Evolutionary conservation across 1,140 invertebrate species (phyloP), one percentile per base, ranked within the genome.

Genomic region (Lethocerus indicus): DNA sequence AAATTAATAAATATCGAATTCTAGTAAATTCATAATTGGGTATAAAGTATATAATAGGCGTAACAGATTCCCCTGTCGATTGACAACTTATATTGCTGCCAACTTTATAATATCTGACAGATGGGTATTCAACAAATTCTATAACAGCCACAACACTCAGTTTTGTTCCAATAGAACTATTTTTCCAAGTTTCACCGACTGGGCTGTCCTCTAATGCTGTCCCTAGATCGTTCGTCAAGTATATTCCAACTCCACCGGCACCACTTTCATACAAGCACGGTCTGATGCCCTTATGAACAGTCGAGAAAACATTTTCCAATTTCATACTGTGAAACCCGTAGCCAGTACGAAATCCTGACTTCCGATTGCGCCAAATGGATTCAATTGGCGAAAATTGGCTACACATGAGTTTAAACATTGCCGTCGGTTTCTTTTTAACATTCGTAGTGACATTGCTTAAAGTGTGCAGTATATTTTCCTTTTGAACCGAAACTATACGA

Each of bases 1-100:
- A 49, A 18, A 49, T n/a, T 1, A 49, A 25, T 7, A 49, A 16
- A 21, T 49, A 44, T 49, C 37, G 45, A 25, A 27, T 32, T 14
- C 40, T 39, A 41, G 49, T 26, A n/a, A 43, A 40, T 13, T 52
- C 28, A 4, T 16, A 18, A 18, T 47, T 36, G 13, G 21, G 6
- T 9, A 37, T 35, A 16, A 23, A 35, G 24, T 50, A 45, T 18
- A 23, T 16, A 2, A 6, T n/a, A n/a, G 13, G 3, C 18, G 39
- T 23, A 4, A 24, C 21, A 42, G 32, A 3, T 6, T 24, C 35
- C 4, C n/a, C 16, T 43, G 3, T 13, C 14, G 3, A 32, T 12
- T 32, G 9, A 16, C 29, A 12, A 32, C 9, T 12, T 9, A 24
- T 20, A 6, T 9, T 23, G 27, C 24, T 2, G 3, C 6, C n/a